Percentiles rank a stretch among this genome's conserved stretches.
Evolutionary conservation across 2,113 vertebrate genomes (phyloP).

Genomic region (Chionomys nivalis): DNA sequence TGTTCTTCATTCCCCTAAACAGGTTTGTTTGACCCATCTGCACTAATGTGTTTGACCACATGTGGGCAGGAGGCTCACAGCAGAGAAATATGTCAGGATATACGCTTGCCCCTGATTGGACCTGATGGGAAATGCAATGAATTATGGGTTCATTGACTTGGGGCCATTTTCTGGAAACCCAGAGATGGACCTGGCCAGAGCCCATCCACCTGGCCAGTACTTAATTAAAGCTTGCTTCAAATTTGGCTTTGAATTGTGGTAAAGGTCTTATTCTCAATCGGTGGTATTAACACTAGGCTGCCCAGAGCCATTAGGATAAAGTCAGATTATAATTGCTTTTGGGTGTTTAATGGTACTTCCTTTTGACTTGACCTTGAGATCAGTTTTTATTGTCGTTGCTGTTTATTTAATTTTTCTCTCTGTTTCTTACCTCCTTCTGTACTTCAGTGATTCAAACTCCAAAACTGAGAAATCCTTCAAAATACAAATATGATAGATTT

Average conservation of each 20-base stretch:
- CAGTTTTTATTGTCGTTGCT: neutral
- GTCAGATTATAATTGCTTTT: neutral
- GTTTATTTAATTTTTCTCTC: neutral
- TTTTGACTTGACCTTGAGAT: neutral
- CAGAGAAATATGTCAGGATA: neutral
- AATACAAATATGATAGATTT: neutral
- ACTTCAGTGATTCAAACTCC: neutral
- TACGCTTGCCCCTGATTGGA: neutral
- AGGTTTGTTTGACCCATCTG: neutral
- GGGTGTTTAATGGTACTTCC: neutral
- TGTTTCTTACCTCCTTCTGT: neutral
- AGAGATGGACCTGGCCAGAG: neutral
- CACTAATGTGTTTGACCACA: neutral
- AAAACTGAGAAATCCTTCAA: slow-evolving; percentile 22
- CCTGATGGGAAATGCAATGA: neutral
- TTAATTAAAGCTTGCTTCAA: neutral
- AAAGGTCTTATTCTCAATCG: neutral
- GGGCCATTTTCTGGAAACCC: neutral
- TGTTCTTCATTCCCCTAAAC: neutral
- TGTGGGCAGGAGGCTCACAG: neutral
- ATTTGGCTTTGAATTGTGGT: neutral
- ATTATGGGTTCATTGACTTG: neutral
- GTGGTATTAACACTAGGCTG: neutral
- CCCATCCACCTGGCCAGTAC: neutral
- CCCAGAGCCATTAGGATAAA: neutral